Percentiles rank a stretch among this genome's conserved stretches.
These are phyloP conservation scores for Eupithecia subumbrata DNA, from an alignment of 2,888 invertebrate species.

Conservation along the genomic window DNA sequence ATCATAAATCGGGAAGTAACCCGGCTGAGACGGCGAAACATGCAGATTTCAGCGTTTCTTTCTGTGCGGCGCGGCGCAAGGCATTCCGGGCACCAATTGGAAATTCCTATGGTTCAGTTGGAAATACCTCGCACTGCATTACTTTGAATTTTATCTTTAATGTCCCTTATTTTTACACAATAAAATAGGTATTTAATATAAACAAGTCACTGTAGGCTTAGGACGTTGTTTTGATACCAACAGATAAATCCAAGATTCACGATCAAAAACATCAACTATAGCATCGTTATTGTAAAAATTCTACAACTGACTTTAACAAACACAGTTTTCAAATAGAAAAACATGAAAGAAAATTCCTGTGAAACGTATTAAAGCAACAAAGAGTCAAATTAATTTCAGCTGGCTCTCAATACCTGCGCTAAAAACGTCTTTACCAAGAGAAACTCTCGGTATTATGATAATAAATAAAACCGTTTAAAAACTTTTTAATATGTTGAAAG, in stretches of 20 bases:
- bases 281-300: background rate
- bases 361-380: conserved; percentile 20
- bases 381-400: conserved; percentile 22
- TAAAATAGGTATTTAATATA: background rate
- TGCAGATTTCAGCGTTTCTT: conserved; percentile 71
- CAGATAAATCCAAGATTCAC: background rate
- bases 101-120: conserved; percentile 65
- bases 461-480: conserved; percentile 77
- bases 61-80: conserved; percentile 48
- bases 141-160: conserved; percentile 10
- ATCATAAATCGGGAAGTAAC: conserved; percentile 70
- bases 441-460: conserved; percentile 46
- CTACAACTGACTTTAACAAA: background rate
- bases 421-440: conserved; percentile 29
- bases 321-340: background rate
- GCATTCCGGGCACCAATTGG: conserved; percentile 71
- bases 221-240: background rate
- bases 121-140: conserved; percentile 17
- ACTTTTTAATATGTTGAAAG: conserved; percentile 80
- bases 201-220: background rate
- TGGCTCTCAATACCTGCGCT: conserved; percentile 18
- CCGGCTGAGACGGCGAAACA: conserved; percentile 54
- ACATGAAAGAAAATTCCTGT: background rate
- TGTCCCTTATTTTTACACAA: background rate
- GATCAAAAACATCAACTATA: background rate